phyloP scores from a whole-genome alignment of 2,113 vertebrate genomes.

The Oryzias celebensis region DNA sequence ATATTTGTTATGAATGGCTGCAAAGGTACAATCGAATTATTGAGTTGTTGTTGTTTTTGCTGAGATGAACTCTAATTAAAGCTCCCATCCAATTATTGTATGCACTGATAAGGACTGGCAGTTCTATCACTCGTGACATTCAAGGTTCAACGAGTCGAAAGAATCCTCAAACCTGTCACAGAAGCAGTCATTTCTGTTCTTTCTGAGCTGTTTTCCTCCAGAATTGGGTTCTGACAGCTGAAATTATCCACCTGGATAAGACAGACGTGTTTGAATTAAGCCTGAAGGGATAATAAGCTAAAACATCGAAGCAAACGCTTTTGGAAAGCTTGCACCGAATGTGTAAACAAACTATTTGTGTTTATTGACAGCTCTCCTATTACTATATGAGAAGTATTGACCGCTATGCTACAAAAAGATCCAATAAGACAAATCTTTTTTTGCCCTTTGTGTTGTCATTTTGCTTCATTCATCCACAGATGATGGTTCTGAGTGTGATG shows the following conservation, averaged over 20 bases:
- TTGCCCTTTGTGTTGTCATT: no score
- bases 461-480: no score
- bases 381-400: no score
- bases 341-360: slow-evolving; percentile 3
- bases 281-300: slow-evolving; percentile 54
- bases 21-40: no score
- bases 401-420: no score
- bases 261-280: slow-evolving; percentile 42
- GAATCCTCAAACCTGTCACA: background rate
- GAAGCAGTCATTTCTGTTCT: slow-evolving; percentile 11
- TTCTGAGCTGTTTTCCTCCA: slow-evolving; percentile 31
- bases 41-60: no score
- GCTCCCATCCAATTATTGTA: no score
- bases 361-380: no score
- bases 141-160: slow-evolving; percentile 2
- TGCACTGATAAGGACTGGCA: no score
- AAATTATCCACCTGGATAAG: slow-evolving; percentile 45
- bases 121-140: background rate
- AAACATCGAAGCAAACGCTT: slow-evolving; percentile 36
- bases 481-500: background rate
- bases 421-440: no score
- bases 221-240: slow-evolving; percentile 48
- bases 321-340: slow-evolving; percentile 12
- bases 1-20: no score
- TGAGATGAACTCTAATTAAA: no score